Evolutionary conservation across 1,140 invertebrate genomes (phyloP).

Genomic region (Heliconius hermathena): DNA sequence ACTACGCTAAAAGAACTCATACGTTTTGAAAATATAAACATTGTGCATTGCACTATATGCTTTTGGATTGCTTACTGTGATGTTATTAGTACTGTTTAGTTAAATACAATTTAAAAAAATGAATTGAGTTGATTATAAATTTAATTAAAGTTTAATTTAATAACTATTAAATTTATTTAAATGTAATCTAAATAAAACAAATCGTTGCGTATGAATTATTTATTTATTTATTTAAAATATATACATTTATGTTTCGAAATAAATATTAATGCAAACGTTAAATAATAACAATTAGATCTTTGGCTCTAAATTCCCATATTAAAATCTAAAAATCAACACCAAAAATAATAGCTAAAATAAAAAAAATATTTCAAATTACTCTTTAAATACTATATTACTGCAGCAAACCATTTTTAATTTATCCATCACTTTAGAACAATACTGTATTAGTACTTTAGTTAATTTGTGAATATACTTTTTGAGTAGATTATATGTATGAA

Average conservation of each 20-base stretch:
- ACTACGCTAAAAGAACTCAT: too few relatives aligned
- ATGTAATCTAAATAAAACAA: background rate
- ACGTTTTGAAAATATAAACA: too few relatives aligned
- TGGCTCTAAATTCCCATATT: background rate
- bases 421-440: background rate
- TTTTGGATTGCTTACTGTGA: too few relatives aligned
- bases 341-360: background rate
- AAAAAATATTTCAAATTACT: background rate
- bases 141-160: background rate
- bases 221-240: conserved; percentile 3
- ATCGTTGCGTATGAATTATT: background rate
- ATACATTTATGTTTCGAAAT: background rate
- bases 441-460: background rate
- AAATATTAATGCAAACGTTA: background rate
- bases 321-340: background rate
- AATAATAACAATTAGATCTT: background rate
- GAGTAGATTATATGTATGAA: too few relatives aligned
- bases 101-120: too few relatives aligned
- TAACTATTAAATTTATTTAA: background rate
- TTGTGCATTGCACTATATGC: too few relatives aligned
- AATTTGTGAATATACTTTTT: too few relatives aligned
- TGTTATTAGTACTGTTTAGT: too few relatives aligned
- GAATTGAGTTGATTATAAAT: too few relatives aligned
- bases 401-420: background rate
- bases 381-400: background rate